A percentile compares a stretch with the other conserved stretches of the same genome.
phyloP scores from a whole-genome alignment of 2,888 invertebrate genomes.

The Parascotia fuliginaria region DNA sequence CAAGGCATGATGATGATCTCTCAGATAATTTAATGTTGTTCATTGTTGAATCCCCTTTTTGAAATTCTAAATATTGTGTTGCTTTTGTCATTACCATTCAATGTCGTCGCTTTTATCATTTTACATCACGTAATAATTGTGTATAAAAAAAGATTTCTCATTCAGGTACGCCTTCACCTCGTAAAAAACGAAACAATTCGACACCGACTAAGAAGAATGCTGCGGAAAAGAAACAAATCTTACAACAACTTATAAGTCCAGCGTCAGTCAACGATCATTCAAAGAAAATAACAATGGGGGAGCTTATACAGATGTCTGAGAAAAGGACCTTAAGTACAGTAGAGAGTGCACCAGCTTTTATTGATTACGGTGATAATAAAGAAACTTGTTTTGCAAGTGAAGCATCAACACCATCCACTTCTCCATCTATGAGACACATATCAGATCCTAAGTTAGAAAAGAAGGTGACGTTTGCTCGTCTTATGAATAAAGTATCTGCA shows the following conservation, averaged over 20 bases:
- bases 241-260: slow-evolving; percentile 91
- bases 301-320: slow-evolving; percentile 91
- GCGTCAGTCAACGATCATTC: slow-evolving; percentile 87
- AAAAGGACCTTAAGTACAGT: slow-evolving; percentile 79
- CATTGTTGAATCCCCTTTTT: slow-evolving; percentile 31
- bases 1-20: slow-evolving; percentile 63
- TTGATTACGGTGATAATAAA: slow-evolving; percentile 81
- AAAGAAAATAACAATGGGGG: slow-evolving; percentile 89
- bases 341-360: slow-evolving; percentile 79
- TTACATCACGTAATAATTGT: slow-evolving; percentile 23
- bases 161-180: slow-evolving; percentile 91
- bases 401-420: slow-evolving; percentile 80
- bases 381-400: slow-evolving; percentile 88
- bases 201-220: slow-evolving; percentile 91
- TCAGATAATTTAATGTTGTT: slow-evolving; percentile 44
- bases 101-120: slow-evolving; percentile 68
- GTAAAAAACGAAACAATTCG: slow-evolving; percentile 92
- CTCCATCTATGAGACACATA: slow-evolving; percentile 84
- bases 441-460: slow-evolving; percentile 90
- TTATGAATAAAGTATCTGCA: slow-evolving; percentile 90
- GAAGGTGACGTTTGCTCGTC: slow-evolving; percentile 91
- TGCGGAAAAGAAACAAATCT: slow-evolving; percentile 91
- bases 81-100: slow-evolving; percentile 65
- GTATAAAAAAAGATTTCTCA: slow-evolving; percentile 44
- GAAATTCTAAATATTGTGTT: slow-evolving; percentile 55